A percentile compares a stretch with the other conserved stretches of the same genome.
Evolutionary conservation across 2,888 invertebrate species (phyloP).

Genomic region (Tricholauxania praeusta): DNA sequence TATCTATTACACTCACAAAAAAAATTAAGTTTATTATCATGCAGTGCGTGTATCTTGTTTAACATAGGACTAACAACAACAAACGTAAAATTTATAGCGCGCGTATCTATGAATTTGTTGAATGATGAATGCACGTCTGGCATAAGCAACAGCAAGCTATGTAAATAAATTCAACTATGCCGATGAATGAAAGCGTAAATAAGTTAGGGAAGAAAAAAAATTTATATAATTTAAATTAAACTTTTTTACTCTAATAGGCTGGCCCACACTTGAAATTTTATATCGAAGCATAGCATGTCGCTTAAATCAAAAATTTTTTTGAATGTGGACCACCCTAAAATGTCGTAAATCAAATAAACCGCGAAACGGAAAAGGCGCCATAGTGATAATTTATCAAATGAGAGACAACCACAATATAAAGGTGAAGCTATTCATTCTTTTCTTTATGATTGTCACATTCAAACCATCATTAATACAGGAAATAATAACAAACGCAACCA

Average conservation of each 20-base stretch:
- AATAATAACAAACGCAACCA: constrained; percentile 11
- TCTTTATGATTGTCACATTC: constrained; percentile 21
- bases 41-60: constrained; percentile 37
- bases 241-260: too few species aligned
- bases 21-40: constrained; percentile 49
- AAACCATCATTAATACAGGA: constrained; percentile 19
- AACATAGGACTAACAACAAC: constrained; percentile 28
- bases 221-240: too few species aligned
- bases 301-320: too few species aligned
- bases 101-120: too few species aligned
- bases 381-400: too few species aligned
- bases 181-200: constrained; percentile 1
- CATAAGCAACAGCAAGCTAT: background rate
- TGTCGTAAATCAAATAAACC: too few species aligned
- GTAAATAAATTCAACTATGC: background rate
- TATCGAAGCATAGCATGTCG: too few species aligned
- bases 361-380: too few species aligned
- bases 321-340: too few species aligned
- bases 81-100: background rate
- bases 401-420: background rate
- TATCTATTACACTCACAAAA: constrained; percentile 33
- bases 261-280: too few species aligned
- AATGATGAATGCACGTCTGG: too few species aligned
- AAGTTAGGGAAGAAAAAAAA: background rate
- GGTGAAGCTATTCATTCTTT: constrained; percentile 6